Conservation (phyloP, 2,888 invertebrate genomes). For the Athetis lepigone region DNA sequence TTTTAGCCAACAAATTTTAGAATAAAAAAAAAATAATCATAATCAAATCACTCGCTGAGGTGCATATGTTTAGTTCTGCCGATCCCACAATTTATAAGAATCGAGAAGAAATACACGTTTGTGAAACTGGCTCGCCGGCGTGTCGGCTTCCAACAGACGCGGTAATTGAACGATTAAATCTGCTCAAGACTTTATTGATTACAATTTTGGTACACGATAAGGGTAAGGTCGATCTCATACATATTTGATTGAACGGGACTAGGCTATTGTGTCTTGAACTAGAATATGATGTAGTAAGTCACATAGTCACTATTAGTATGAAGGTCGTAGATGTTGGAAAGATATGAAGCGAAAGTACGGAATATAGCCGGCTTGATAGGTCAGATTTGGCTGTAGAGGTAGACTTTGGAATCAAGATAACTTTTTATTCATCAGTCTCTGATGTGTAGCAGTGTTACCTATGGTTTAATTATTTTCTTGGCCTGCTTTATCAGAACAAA, state of each 20-base stretch:
- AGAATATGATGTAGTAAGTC: constrained; percentile 12
- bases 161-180: constrained; percentile 73
- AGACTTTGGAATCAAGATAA: too few relatives aligned
- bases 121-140: constrained; percentile 26
- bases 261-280: constrained; percentile 43
- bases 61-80: too few relatives aligned
- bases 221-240: constrained; percentile 63
- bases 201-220: constrained; percentile 66
- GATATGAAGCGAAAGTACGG: constrained; percentile 2
- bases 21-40: too few relatives aligned
- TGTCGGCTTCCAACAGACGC: constrained; percentile 62
- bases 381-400: too few relatives aligned
- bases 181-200: constrained; percentile 70
- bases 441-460: too few relatives aligned
- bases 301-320: constrained; percentile 20
- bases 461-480: too few relatives aligned
- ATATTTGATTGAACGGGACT: constrained; percentile 60
- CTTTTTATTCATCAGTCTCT: too few relatives aligned
- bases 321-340: constrained; percentile 31
- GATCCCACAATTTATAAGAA: too few relatives aligned
- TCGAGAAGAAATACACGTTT: constrained; percentile 23
- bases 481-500: too few relatives aligned
- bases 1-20: too few relatives aligned
- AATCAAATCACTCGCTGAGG: background rate
- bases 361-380: constrained; percentile 11